A percentile compares a stretch with the other conserved stretches of the same genome.
phyloP scores from a whole-genome alignment of 2,888 invertebrate genomes.

The Periphyllus acericola region DNA sequence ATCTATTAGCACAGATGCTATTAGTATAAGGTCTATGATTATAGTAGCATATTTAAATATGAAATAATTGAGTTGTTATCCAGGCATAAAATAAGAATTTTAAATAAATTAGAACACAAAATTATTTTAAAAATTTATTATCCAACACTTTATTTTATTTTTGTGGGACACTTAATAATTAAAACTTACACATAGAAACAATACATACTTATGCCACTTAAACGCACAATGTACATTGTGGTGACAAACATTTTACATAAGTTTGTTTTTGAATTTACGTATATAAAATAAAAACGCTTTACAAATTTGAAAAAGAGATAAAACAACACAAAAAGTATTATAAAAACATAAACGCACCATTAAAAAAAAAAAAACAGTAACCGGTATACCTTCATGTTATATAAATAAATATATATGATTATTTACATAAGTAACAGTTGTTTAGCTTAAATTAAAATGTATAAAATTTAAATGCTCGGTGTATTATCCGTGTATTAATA shows the following conservation, averaged over 20 bases:
- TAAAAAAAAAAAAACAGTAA: constrained; percentile 43
- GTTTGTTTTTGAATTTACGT: constrained; percentile 32
- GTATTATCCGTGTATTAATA: constrained; percentile 41
- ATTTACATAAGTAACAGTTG: constrained; percentile 34
- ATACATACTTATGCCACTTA: constrained; percentile 19
- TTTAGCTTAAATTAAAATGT: constrained; percentile 41
- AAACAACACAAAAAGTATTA: constrained; percentile 49
- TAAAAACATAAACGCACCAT: constrained; percentile 57
- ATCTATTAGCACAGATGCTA: no score
- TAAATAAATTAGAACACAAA: not conserved
- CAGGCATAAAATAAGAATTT: no score
- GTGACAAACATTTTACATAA: constrained; percentile 25
- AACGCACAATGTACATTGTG: constrained; percentile 24
- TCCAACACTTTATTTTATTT: constrained; percentile 50
- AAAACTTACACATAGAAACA: constrained; percentile 53
- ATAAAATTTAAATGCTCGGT: constrained; percentile 59
- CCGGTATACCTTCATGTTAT: constrained; percentile 49
- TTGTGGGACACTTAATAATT: constrained; percentile 44
- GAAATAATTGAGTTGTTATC: no score
- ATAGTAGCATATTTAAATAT: no score
- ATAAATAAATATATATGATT: constrained; percentile 50
- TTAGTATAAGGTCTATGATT: no score
- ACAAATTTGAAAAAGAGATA: constrained; percentile 50
- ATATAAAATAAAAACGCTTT: constrained; percentile 59
- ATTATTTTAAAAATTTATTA: constrained; percentile 46